Evolutionary conservation across 1,140 invertebrate genomes (phyloP).

Genomic region (Diorhabda elongata): DNA sequence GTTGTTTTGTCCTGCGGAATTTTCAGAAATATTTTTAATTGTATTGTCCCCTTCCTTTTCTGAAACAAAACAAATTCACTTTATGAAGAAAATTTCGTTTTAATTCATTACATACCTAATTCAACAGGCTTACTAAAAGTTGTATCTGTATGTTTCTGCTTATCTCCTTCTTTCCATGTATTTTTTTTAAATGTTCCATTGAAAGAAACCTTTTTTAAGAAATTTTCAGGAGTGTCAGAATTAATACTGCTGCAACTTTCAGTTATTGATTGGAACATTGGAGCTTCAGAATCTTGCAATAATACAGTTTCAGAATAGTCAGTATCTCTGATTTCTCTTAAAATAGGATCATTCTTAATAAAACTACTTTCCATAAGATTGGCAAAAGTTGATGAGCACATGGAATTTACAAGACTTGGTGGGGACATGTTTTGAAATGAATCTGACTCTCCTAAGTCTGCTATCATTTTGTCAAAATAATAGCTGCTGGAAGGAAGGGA

Average conservation of each 20-base stretch:
- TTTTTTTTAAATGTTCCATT: slow-evolving; percentile 26
- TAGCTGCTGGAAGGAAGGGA: slow-evolving; percentile 36
- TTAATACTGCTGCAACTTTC: slow-evolving; percentile 43
- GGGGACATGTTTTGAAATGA: slow-evolving; percentile 46
- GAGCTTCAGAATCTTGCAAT: slow-evolving; percentile 39
- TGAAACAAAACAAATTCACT: neutral
- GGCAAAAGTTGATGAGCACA: slow-evolving; percentile 46
- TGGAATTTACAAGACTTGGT: slow-evolving; percentile 44
- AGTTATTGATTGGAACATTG: slow-evolving; percentile 41
- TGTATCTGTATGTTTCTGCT: too few relatives aligned
- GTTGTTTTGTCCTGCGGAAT: neutral
- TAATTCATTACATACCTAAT: too few relatives aligned
- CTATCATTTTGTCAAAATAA: slow-evolving; percentile 42
- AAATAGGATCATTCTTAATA: slow-evolving; percentile 45
- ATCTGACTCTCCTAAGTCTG: slow-evolving; percentile 32
- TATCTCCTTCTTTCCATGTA: slow-evolving; percentile 7
- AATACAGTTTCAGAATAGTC: slow-evolving; percentile 39
- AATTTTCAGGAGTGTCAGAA: slow-evolving; percentile 40
- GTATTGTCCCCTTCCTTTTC: neutral
- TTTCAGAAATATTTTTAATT: neutral
- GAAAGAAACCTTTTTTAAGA: slow-evolving; percentile 34
- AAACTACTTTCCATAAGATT: slow-evolving; percentile 46
- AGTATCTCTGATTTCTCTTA: slow-evolving; percentile 43
- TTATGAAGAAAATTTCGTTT: too few relatives aligned
- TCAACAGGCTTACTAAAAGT: too few relatives aligned